These are phyloP conservation scores for Acanthurus lineatus DNA, from an alignment of 2,797 vertebrate genomes.

Conservation along the genomic window DNA sequence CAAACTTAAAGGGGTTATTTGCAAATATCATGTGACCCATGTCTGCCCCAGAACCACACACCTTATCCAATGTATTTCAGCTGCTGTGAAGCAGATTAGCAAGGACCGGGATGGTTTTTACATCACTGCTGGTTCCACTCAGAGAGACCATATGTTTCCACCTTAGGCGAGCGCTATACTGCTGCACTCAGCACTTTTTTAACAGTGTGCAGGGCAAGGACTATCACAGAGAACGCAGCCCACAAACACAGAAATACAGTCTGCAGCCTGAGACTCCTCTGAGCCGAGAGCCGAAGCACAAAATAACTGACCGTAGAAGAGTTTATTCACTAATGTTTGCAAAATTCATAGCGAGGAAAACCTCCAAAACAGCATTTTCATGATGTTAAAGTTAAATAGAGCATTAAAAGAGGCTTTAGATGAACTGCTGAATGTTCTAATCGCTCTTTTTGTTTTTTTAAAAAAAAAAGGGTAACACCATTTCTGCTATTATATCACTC, in stretches of 20 bases:
- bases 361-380: slow-evolving; percentile 30
- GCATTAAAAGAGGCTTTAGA: slow-evolving; percentile 21
- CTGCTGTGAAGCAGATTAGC: slow-evolving; percentile 69
- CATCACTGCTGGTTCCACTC: slow-evolving; percentile 80
- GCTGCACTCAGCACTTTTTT: slow-evolving; percentile 79
- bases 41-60: slow-evolving; percentile 30
- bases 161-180: slow-evolving; percentile 68
- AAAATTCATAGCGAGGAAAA: slow-evolving; percentile 39
- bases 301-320: slow-evolving; percentile 20
- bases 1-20: slow-evolving; percentile 37
- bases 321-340: slow-evolving; percentile 45
- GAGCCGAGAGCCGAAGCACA: slow-evolving; percentile 19
- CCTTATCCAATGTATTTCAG: slow-evolving; percentile 60
- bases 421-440: background rate
- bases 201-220: slow-evolving; percentile 58
- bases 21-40: slow-evolving; percentile 26
- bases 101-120: slow-evolving; percentile 69
- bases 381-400: slow-evolving; percentile 22
- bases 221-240: slow-evolving; percentile 53
- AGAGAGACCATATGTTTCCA: slow-evolving; percentile 82
- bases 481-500: slow-evolving; percentile 13
- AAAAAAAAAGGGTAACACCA: background rate
- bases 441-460: background rate
- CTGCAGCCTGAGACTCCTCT: slow-evolving; percentile 31
- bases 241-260: slow-evolving; percentile 55